Percentiles rank a stretch among this genome's conserved stretches.
Conservation (phyloP, 1,140 invertebrate species). For the Conus betulinus region DNA sequence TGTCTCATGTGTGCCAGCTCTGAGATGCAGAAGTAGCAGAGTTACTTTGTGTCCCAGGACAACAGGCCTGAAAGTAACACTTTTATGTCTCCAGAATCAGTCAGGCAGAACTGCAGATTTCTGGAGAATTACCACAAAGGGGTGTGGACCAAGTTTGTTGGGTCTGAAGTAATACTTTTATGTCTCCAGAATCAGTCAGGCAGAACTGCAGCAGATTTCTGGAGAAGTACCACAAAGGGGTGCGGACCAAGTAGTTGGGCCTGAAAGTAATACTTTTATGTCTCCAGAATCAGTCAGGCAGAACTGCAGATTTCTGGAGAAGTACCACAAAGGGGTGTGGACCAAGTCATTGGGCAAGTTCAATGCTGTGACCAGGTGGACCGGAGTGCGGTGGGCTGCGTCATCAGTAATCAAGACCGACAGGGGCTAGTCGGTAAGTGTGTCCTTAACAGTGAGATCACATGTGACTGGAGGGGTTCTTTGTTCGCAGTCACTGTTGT, state of each 20-base stretch:
- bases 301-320: conserved; percentile 49
- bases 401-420: conserved; percentile 29
- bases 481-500: no score
- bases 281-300: neutral
- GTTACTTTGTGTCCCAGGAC: no score
- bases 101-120: conserved; percentile 40
- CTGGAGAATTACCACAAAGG: conserved; percentile 61
- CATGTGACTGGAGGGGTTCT: no score
- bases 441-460: no score
- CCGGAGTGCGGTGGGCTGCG: conserved; percentile 60
- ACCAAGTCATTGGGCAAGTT: conserved; percentile 56
- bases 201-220: conserved; percentile 45
- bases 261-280: no score
- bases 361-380: conserved; percentile 65
- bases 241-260: conserved; percentile 58
- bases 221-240: conserved; percentile 61
- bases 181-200: neutral
- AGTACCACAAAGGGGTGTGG: conserved; percentile 66
- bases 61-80: neutral
- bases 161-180: no score
- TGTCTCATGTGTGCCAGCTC: no score
- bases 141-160: conserved; percentile 60
- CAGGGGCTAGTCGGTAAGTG: neutral
- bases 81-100: neutral
- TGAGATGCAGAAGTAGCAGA: no score